Base-by-base conservation (phyloP, 2,113 vertebrate genomes). In the Anguilla japonica region DNA sequence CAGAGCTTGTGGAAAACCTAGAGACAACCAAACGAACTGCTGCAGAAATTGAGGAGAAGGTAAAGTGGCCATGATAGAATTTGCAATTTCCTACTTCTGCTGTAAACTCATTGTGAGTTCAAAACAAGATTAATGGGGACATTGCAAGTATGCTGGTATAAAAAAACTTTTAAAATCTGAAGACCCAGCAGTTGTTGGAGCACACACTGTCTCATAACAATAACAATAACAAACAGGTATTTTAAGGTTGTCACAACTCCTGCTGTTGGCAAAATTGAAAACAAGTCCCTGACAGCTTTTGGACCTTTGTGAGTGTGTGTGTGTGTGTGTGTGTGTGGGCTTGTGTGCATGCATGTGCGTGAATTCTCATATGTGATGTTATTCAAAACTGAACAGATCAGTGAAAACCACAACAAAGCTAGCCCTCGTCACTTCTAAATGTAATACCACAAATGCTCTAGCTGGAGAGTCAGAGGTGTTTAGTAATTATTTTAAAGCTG, bases 1-100 rank as follows among this genome's bases (percentile, higher is more conserved):
- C 95, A 0, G 96, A 95, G 0, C 84, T 99, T 89, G 97, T 99
- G 90, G 98, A 99, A 87, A 99, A 97, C 91, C 91, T 99, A 88
- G 98, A 99, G 93, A 96, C 91, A 1, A 99, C 97, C 75, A 99
- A 99, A 88, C 91, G 96, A 87, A 99, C 97, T 0, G 97, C 98
- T 0, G 96, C 96, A 0, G 98, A 99, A 89, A 97, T 99, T 0
- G 94, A 98, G 89, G 93, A 95, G 83, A 98, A 99, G 97, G 98
- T 98, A 89, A 87, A 39, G 26, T 84, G 5, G 75, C 34, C 14
- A 18, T 46, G 71, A 75, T 75, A 13, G 29, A 29, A 34, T 13
- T 84, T 41, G 9, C 50, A 34, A 2, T 84, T 41, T 84, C 18
- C 22, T 5, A 40, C 41, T 53, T 22, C 5, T 26, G 34, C 15